Conservation (phyloP, 2,797 vertebrate genomes). For the Pangasius djambal region DNA sequence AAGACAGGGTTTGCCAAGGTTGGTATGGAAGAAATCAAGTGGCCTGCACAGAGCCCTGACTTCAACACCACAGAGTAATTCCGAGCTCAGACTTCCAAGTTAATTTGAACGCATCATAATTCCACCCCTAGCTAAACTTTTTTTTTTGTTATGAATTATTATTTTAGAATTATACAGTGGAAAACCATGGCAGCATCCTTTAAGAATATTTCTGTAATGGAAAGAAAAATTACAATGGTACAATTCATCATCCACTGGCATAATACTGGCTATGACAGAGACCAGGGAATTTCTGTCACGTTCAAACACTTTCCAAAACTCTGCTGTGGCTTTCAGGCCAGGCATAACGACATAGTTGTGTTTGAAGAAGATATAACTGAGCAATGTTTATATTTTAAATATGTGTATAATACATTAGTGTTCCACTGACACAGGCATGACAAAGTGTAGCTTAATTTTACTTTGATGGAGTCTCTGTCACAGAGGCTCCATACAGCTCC, state of each 20-base stretch:
- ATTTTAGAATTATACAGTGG: not conserved
- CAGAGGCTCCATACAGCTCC: not conserved
- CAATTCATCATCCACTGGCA: not conserved
- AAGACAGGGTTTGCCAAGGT: not conserved
- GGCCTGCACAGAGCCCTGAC: not conserved
- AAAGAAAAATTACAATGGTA: too few species aligned
- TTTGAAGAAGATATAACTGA: not conserved
- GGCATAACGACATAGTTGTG: not conserved
- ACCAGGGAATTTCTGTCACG: not conserved
- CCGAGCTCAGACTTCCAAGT: not conserved
- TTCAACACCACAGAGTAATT: not conserved
- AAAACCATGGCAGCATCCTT: not conserved
- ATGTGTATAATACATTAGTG: not conserved
- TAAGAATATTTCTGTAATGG: not conserved
- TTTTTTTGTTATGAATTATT: not conserved
- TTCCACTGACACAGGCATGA: not conserved
- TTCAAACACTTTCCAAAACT: not conserved
- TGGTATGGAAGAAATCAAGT: not conserved
- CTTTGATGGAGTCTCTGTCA: not conserved
- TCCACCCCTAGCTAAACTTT: not conserved
- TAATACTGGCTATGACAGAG: not conserved
- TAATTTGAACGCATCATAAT: not conserved
- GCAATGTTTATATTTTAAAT: not conserved
- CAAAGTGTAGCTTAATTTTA: not conserved
- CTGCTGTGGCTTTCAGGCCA: not conserved